These are phyloP conservation scores for Rugalucina vietnamica DNA, from an alignment of 2,888 invertebrate genomes.

Conservation along the genomic window DNA sequence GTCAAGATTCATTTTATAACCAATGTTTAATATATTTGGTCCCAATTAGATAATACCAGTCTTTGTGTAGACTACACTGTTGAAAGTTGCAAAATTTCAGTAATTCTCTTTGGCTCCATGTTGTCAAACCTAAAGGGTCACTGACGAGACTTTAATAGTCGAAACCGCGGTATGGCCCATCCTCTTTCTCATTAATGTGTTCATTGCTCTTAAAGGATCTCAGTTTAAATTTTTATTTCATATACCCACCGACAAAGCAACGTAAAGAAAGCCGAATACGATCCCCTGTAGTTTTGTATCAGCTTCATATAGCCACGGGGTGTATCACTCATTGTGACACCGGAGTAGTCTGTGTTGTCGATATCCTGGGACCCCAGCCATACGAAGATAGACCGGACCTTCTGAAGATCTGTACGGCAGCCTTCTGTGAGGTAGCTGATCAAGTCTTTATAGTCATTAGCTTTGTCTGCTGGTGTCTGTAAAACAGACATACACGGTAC, in stretches of 20 bases:
- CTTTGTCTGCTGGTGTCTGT: constrained; percentile 55
- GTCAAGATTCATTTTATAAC: too few relatives aligned
- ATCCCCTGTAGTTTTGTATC: constrained; percentile 48
- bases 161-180: too few relatives aligned
- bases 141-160: too few relatives aligned
- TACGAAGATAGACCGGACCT: constrained; percentile 57
- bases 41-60: too few relatives aligned
- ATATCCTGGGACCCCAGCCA: constrained; percentile 59
- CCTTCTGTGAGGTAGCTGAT: constrained; percentile 46
- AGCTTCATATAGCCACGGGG: constrained; percentile 62
- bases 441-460: constrained; percentile 44
- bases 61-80: too few relatives aligned
- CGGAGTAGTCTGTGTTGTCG: constrained; percentile 34
- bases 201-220: too few relatives aligned
- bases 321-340: constrained; percentile 50
- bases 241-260: constrained; percentile 59
- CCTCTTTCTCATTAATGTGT: too few relatives aligned
- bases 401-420: constrained; percentile 54
- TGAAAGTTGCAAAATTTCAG: too few relatives aligned
- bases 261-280: constrained; percentile 60
- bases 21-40: too few relatives aligned
- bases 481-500: too few relatives aligned
- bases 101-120: too few relatives aligned
- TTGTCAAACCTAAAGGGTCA: too few relatives aligned
- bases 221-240: background rate